Evolutionary conservation across 2,888 invertebrate species (phyloP), one percentile per base, ranked within the genome.

Genomic region (Drosophila demipolita): DNA sequence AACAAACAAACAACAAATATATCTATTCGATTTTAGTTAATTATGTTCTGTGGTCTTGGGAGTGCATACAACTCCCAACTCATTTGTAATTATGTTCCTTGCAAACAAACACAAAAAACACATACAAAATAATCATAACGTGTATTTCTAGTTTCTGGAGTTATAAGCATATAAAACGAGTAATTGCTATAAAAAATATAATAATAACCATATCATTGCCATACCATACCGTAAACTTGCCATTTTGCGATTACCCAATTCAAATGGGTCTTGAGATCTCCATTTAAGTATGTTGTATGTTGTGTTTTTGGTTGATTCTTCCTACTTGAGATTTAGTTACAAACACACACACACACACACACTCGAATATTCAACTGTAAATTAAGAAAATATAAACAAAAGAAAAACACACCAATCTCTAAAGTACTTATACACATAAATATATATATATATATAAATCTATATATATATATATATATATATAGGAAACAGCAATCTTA

Each of bases 41-140:
- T 54, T 74, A 40, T 55, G 48, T 67, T 76, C 48, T 74, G 48
- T 71, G 61, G 36, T 70, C 29, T 73, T 54, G 48, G 26, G 50
- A 40, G 38, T 35, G 54, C 38, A 52, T 29, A 9, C 45, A 73
- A 73, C 77, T 90, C 84, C 80, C 32, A 78, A 75, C 78, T 92
- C 83, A 90, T 91, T 91, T 92, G 92, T 90, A 91, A 91, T 92
- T 91, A 90, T 91, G 91, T 91, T 91, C 91, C 91, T 92, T 86
- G 71, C 74, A 76, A 52, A 58, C 68, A 80, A 64, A 77, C 53
- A 82, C 38, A 59, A n/a, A 60, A 38, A 70, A 54, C 36, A 66
- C 63, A 67, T 55, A 69, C 42, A 75, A 49, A 49, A 26, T 61
- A 73, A 59, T 69, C 45, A 62, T 59, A 38, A 68, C 50, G 52